Conservation (phyloP, 2,888 invertebrate genomes). For the Amblyteles armatorius region DNA sequence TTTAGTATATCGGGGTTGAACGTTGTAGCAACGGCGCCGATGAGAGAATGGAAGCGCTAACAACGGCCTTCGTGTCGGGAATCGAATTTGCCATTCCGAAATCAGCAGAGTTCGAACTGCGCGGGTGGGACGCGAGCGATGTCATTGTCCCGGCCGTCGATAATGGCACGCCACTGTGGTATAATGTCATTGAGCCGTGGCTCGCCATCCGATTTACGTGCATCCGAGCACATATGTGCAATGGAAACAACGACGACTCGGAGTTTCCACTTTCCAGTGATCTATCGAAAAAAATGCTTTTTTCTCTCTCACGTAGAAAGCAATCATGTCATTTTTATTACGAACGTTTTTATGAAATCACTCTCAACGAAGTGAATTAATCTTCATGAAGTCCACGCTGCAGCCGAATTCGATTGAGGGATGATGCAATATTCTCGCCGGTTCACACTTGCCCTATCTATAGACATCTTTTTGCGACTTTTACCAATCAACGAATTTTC, state of each 20-base stretch:
- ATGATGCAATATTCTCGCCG: no score
- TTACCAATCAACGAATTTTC: no score
- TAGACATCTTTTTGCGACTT: no score
- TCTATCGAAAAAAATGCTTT: background rate
- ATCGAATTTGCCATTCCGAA: slow-evolving; percentile 31
- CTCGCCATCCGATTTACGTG: background rate
- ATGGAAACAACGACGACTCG: background rate
- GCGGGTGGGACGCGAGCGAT: slow-evolving; percentile 7
- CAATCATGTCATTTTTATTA: no score
- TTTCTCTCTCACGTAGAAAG: no score
- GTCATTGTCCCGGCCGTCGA: slow-evolving; percentile 31
- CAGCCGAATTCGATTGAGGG: no score
- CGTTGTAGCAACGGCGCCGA: slow-evolving; percentile 7
- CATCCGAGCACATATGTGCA: background rate
- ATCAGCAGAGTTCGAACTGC: slow-evolving; percentile 19
- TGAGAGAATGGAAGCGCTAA: slow-evolving; percentile 6
- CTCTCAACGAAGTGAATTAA: no score
- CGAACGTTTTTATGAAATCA: no score
- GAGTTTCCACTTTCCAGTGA: background rate
- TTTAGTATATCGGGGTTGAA: background rate
- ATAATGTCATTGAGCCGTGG: slow-evolving; percentile 20
- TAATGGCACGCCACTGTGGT: slow-evolving; percentile 21
- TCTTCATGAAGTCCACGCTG: no score
- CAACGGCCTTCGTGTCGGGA: slow-evolving; percentile 16
- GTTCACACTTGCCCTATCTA: no score